These are phyloP conservation scores for Piscicola geometra DNA, from an alignment of 2,888 invertebrate genomes.

Conservation along the genomic window DNA sequence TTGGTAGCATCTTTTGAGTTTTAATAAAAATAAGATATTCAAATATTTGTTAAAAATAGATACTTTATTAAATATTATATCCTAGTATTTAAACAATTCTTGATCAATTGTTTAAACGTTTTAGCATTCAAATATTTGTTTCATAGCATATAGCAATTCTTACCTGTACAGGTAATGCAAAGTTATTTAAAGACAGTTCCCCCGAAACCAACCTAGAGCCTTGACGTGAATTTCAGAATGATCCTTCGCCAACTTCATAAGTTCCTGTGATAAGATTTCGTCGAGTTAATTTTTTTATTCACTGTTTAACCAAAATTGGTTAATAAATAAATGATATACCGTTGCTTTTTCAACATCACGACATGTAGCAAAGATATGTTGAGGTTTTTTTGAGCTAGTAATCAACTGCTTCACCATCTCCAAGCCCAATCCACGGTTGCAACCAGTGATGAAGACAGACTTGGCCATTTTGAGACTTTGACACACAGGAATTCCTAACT, in stretches of 20 bases:
- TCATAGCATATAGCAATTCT: no score
- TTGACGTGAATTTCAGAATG: constrained; percentile 67
- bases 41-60: no score
- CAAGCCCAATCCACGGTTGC: constrained; percentile 40
- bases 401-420: constrained; percentile 40
- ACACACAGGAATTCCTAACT: neutral
- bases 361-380: constrained; percentile 40
- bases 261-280: constrained; percentile 63
- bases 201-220: constrained; percentile 63
- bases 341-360: constrained; percentile 36
- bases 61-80: no score
- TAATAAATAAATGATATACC: constrained; percentile 17
- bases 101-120: no score
- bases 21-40: no score
- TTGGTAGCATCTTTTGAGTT: constrained; percentile 29
- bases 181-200: neutral
- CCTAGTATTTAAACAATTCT: no score
- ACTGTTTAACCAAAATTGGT: neutral
- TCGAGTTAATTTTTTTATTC: neutral
- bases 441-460: constrained; percentile 42
- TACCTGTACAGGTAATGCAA: no score
- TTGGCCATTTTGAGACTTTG: constrained; percentile 10
- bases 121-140: no score
- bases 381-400: constrained; percentile 33
- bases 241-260: constrained; percentile 63